These are phyloP conservation scores for Biston betularia DNA, from an alignment of 2,888 invertebrate genomes.

Conservation along the genomic window DNA sequence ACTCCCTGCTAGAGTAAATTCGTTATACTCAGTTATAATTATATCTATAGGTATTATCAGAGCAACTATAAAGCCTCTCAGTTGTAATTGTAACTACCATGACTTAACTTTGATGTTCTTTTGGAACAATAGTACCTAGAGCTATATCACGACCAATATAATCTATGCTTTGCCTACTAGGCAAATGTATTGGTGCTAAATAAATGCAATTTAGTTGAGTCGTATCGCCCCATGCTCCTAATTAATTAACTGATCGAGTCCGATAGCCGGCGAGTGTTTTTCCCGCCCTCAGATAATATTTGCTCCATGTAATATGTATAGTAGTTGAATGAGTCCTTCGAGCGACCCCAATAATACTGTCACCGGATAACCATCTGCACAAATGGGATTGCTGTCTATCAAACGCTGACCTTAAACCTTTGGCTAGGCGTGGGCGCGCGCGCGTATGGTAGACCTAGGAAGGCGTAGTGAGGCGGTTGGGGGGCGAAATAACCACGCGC, in stretches of 20 bases:
- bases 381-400: constrained; percentile 57
- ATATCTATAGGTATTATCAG: no score
- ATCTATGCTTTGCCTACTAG: background rate
- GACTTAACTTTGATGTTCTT: no score
- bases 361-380: constrained; percentile 53
- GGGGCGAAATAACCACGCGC: constrained; percentile 71
- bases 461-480: constrained; percentile 68
- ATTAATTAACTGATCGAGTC: constrained; percentile 14
- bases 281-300: constrained; percentile 9
- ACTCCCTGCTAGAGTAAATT: no score
- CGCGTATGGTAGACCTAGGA: constrained; percentile 78
- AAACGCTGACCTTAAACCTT: constrained; percentile 74
- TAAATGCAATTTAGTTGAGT: background rate
- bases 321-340: constrained; percentile 15
- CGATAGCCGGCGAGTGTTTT: constrained; percentile 7
- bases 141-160: background rate
- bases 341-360: constrained; percentile 28
- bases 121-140: background rate
- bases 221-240: constrained; percentile 3
- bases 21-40: no score
- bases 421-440: constrained; percentile 59
- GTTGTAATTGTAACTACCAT: no score
- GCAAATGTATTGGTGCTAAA: background rate
- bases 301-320: background rate
- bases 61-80: no score